phyloP scores from a whole-genome alignment of 2,888 invertebrate genomes.

The Eilema caniola region DNA sequence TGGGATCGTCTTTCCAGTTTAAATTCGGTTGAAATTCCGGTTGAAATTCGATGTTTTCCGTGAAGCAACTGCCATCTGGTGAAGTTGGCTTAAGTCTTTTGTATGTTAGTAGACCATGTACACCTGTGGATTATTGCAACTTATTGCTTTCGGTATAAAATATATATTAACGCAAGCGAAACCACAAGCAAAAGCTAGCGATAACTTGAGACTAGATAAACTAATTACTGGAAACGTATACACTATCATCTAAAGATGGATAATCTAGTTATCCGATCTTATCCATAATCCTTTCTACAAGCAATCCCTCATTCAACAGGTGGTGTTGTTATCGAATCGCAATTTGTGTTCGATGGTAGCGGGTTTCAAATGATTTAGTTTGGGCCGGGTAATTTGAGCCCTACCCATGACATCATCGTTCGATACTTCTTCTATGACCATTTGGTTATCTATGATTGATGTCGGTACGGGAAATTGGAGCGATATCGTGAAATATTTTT shows the following conservation, averaged over 20 bases:
- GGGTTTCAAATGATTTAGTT: conserved; percentile 41
- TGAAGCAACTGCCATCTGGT: no score
- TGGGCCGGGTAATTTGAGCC: conserved; percentile 28
- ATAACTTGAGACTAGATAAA: neutral
- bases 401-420: conserved; percentile 18
- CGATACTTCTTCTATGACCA: conserved; percentile 5
- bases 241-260: neutral
- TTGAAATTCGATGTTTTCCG: no score
- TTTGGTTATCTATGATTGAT: neutral
- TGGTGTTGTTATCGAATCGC: conserved; percentile 45
- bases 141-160: neutral
- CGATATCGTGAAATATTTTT: conserved; percentile 5
- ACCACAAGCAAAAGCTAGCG: neutral
- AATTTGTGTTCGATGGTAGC: conserved; percentile 30
- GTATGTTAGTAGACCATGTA: no score
- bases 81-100: no score
- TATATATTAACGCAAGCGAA: neutral
- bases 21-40: no score
- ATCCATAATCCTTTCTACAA: conserved; percentile 19
- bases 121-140: no score
- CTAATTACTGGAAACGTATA: neutral
- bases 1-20: no score
- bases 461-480: conserved; percentile 8
- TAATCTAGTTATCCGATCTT: neutral
- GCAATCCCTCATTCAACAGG: conserved; percentile 53